Conservation (phyloP, 2,797 vertebrate genomes). For the Liparis tanakae region DNA sequence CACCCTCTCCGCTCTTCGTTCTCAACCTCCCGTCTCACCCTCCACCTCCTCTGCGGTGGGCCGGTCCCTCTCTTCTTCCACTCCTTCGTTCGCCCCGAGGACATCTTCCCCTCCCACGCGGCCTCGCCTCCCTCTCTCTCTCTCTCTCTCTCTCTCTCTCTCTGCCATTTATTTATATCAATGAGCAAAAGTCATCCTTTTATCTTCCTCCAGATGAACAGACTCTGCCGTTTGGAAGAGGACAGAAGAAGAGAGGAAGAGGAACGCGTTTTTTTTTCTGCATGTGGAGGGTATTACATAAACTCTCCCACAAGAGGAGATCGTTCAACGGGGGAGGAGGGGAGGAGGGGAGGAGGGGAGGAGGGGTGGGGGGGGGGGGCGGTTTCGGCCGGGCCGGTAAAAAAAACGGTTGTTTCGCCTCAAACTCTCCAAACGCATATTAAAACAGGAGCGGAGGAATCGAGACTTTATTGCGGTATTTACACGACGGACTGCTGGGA, state of each 20-base stretch:
- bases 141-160: conserved; percentile 63
- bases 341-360: too few relatives aligned
- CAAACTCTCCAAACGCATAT: conserved; percentile 46
- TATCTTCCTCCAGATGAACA: conserved; percentile 83
- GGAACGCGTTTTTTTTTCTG: conserved; percentile 63
- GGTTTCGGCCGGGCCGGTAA: conserved; percentile 57
- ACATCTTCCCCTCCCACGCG: conserved; percentile 79
- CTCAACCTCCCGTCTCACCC: conserved; percentile 59
- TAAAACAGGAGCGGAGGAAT: conserved; percentile 49
- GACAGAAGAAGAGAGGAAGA: conserved; percentile 69
- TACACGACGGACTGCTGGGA: conserved; percentile 33
- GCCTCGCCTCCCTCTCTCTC: conserved; percentile 70
- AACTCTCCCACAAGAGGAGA: conserved; percentile 58
- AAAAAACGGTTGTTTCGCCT: conserved; percentile 53
- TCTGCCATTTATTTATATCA: conserved; percentile 81
- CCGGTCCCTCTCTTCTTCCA: conserved; percentile 74
- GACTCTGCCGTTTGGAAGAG: conserved; percentile 74
- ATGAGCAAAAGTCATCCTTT: conserved; percentile 82
- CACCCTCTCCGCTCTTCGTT: conserved; percentile 44
- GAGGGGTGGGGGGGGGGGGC: too few relatives aligned
- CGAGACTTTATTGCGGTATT: conserved; percentile 38
- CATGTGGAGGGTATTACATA: conserved; percentile 72
- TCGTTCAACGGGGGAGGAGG: conserved; percentile 43
- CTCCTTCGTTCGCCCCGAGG: conserved; percentile 78
- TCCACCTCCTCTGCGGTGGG: conserved; percentile 68